phyloP scores from a whole-genome alignment of 2,113 vertebrate genomes.

The Otolemur garnettii region DNA sequence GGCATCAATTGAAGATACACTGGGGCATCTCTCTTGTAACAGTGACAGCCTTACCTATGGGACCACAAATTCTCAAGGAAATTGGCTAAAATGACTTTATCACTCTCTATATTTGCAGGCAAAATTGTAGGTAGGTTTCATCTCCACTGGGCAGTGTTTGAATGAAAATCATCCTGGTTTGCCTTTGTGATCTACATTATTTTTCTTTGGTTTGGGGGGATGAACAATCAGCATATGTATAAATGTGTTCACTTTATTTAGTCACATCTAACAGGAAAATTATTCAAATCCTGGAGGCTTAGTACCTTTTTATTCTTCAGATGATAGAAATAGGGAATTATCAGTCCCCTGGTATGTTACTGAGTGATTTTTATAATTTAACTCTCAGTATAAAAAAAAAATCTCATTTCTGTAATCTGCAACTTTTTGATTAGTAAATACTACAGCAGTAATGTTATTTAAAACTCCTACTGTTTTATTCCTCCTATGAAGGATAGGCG shows the following conservation, averaged over 20 bases:
- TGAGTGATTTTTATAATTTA: background rate
- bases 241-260: background rate
- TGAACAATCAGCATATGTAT: too few relatives aligned
- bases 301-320: background rate
- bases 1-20: background rate
- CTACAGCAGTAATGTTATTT: background rate
- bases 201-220: background rate
- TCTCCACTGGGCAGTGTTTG: background rate
- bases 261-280: background rate
- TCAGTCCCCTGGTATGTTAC: background rate
- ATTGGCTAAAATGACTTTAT: accelerated
- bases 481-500: background rate
- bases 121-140: background rate
- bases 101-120: background rate
- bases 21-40: background rate
- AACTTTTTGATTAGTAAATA: background rate
- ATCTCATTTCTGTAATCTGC: background rate
- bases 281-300: background rate
- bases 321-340: background rate
- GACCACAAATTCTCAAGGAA: background rate
- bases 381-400: background rate
- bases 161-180: background rate
- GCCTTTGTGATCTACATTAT: background rate
- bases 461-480: background rate
- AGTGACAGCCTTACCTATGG: background rate